A percentile compares a stretch with the other conserved stretches of the same genome.
These are phyloP conservation scores for Pegoplata infirma DNA, from an alignment of 2,888 invertebrate genomes.

Conservation along the genomic window DNA sequence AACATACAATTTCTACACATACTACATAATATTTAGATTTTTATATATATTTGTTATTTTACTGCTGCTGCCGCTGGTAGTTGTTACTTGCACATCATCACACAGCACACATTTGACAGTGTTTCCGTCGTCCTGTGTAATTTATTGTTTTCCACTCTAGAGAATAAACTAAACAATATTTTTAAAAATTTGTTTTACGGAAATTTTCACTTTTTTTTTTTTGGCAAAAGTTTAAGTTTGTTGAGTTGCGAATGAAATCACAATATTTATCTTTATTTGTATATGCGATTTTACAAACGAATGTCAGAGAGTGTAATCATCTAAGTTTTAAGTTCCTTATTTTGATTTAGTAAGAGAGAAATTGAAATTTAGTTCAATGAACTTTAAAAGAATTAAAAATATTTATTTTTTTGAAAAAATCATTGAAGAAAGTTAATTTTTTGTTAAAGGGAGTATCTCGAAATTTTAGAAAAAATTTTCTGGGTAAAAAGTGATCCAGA, in stretches of 20 bases:
- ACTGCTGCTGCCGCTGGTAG: background rate
- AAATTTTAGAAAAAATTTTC: too few species aligned
- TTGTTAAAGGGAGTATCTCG: too few species aligned
- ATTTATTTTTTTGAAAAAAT: too few species aligned
- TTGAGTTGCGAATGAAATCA: conserved; percentile 7
- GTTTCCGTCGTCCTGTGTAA: conserved; percentile 54
- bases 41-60: background rate
- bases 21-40: background rate
- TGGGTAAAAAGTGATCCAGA: too few species aligned
- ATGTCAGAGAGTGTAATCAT: too few species aligned
- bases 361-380: too few species aligned
- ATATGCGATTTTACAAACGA: too few species aligned
- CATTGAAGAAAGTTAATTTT: too few species aligned
- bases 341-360: too few species aligned
- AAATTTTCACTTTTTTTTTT: too few species aligned
- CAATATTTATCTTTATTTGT: background rate
- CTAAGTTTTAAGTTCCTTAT: too few species aligned
- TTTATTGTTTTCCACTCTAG: conserved; percentile 59
- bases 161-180: conserved; percentile 52
- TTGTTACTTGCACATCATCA: background rate
- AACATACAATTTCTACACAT: background rate
- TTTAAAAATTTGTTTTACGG: conserved; percentile 9
- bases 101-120: conserved; percentile 34
- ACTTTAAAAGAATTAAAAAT: too few species aligned
- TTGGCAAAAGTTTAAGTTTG: background rate